These are phyloP conservation scores for Amia ocellicauda DNA, from an alignment of 2,113 vertebrate genomes.

Conservation along the genomic window DNA sequence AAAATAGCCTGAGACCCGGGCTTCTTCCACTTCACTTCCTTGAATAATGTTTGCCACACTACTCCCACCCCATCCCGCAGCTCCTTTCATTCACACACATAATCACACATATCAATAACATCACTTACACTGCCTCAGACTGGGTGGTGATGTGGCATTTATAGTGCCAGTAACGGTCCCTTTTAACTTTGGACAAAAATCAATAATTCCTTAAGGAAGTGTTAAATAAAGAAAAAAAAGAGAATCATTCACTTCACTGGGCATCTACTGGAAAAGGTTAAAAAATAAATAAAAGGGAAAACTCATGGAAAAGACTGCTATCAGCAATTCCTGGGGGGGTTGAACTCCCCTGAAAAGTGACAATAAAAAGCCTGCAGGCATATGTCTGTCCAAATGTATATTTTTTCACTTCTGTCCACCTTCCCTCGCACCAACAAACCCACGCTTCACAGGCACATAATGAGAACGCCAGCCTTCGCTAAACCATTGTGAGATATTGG, in stretches of 20 bases:
- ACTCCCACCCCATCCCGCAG: too few species aligned
- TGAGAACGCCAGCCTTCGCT: neutral
- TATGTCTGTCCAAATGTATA: neutral
- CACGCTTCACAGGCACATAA: neutral
- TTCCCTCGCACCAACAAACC: neutral
- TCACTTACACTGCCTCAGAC: neutral
- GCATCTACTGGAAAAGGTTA: slow-evolving; percentile 27
- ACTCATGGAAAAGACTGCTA: neutral
- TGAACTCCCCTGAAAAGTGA: neutral
- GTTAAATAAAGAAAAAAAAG: slow-evolving; percentile 5
- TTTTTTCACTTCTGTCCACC: neutral
- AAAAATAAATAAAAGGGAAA: slow-evolving; percentile 7
- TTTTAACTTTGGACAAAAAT: slow-evolving; percentile 18
- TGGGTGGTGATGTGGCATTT: slow-evolving; percentile 11
- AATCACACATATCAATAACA: too few species aligned
- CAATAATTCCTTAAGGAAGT: slow-evolving; percentile 17
- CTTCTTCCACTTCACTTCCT: too few species aligned
- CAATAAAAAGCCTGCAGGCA: neutral
- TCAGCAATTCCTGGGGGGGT: neutral
- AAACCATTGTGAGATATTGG: neutral
- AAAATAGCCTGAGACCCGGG: too few species aligned
- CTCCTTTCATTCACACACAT: too few species aligned
- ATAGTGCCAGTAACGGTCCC: neutral
- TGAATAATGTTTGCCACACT: too few species aligned
- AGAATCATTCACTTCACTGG: slow-evolving; percentile 29